These are phyloP conservation scores for Choristoneura fumiferana DNA, from an alignment of 1,140 invertebrate genomes.

Conservation along the genomic window DNA sequence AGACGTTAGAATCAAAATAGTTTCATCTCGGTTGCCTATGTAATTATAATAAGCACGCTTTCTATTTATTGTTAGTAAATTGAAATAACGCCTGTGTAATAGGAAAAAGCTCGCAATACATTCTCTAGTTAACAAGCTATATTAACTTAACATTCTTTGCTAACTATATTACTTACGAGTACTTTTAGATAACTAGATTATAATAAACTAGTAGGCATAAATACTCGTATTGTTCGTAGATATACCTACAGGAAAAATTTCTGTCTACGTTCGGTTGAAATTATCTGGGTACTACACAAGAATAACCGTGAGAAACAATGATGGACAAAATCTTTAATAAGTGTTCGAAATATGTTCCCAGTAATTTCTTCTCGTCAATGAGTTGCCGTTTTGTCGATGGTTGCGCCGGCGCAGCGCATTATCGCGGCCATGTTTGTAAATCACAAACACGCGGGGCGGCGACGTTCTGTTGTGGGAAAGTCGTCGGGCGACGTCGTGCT, in stretches of 20 bases:
- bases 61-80: slow-evolving; percentile 16
- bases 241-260: slow-evolving; percentile 28
- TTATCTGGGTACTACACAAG: not conserved
- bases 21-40: slow-evolving; percentile 16
- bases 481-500: slow-evolving; percentile 17
- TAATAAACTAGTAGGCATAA: too few relatives aligned
- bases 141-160: too few relatives aligned
- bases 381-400: slow-evolving; percentile 18
- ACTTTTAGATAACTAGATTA: too few relatives aligned
- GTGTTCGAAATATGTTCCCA: slow-evolving; percentile 15
- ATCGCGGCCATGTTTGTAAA: slow-evolving; percentile 19
- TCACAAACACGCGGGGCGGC: slow-evolving; percentile 19
- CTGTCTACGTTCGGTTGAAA: slow-evolving; percentile 31
- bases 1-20: slow-evolving; percentile 16
- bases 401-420: slow-evolving; percentile 21
- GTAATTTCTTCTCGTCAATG: slow-evolving; percentile 25
- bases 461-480: slow-evolving; percentile 19
- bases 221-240: too few relatives aligned
- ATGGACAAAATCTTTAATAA: not conserved
- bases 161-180: too few relatives aligned
- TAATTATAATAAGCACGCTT: slow-evolving; percentile 14
- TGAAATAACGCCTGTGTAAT: slow-evolving; percentile 16
- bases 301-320: not conserved
- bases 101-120: slow-evolving; percentile 10
- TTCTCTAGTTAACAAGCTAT: not conserved